Conservation (phyloP, 1,140 invertebrate genomes). For the Drosophila pseudoobscura region DNA sequence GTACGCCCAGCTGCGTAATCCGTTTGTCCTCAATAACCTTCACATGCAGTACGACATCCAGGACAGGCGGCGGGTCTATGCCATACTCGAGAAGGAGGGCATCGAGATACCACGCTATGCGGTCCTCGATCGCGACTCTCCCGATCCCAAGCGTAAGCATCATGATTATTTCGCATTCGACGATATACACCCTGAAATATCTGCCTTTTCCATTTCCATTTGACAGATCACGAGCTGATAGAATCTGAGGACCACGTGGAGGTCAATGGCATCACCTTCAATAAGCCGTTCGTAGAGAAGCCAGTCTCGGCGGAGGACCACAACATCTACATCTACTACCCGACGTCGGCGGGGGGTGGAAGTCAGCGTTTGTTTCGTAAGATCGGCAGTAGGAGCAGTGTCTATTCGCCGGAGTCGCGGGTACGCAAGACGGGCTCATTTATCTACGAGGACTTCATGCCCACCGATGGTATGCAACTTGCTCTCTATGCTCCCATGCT, state of each 20-base stretch:
- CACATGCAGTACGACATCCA: conserved; percentile 99
- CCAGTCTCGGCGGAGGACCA: conserved; percentile 97
- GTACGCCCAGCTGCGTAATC: conserved; percentile 96
- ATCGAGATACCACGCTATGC: conserved; percentile 99
- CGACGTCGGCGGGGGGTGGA: conserved; percentile 98
- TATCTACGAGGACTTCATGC: conserved; percentile 99
- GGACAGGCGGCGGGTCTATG: conserved; percentile 97
- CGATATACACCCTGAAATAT: not conserved
- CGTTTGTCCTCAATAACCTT: conserved; percentile 99
- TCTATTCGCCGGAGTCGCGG: conserved; percentile 98
- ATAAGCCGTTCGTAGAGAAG: conserved; percentile 98
- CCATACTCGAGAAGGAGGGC: conserved; percentile 95
- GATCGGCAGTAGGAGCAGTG: conserved; percentile 99
- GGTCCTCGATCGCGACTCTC: conserved; percentile 96
- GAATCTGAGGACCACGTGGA: conserved; percentile 99
- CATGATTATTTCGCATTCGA: no score
- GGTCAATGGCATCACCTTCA: conserved; percentile 98
- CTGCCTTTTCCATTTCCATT: not conserved
- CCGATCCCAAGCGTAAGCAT: conserved; percentile 92
- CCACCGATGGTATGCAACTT: conserved; percentile 94
- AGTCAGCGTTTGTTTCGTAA: conserved; percentile 98
- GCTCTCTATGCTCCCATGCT: conserved; percentile 36
- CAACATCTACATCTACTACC: conserved; percentile 99
- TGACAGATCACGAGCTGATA: conserved; percentile 94
- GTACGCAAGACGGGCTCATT: conserved; percentile 98